These are phyloP conservation scores for Selenia dentaria DNA, from an alignment of 2,888 invertebrate genomes.

Conservation along the genomic window DNA sequence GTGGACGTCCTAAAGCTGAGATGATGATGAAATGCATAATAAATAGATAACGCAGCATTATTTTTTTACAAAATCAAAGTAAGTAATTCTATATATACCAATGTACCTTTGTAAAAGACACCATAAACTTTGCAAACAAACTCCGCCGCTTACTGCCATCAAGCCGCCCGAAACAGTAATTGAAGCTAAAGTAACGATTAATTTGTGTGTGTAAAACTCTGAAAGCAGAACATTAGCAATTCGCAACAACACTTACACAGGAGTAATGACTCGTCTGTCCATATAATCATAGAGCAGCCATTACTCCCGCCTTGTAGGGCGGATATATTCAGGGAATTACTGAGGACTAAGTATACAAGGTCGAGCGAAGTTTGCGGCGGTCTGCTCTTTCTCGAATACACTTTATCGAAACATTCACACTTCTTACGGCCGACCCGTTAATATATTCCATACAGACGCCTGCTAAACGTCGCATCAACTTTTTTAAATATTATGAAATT, in stretches of 20 bases:
- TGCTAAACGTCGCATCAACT: no score
- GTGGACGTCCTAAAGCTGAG: no score
- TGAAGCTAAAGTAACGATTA: conserved; percentile 70
- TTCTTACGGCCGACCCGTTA: no score
- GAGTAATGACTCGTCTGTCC: conserved; percentile 84
- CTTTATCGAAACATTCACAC: no score
- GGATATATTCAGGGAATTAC: conserved; percentile 29
- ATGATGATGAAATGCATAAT: no score
- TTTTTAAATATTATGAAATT: no score
- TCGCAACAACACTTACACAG: conserved; percentile 82
- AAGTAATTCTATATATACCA: no score
- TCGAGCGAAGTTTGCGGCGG: no score
- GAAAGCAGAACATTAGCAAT: conserved; percentile 78
- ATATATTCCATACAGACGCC: no score
- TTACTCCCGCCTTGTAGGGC: conserved; percentile 68
- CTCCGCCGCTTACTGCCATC: conserved; percentile 7
- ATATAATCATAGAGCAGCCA: conserved; percentile 83
- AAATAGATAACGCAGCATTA: no score
- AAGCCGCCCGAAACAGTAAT: conserved; percentile 50
- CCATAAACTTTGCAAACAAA: conserved; percentile 6
- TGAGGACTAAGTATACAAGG: conserved; percentile 7
- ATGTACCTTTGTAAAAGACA: conserved; percentile 14
- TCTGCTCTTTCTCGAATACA: no score
- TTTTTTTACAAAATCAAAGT: no score
- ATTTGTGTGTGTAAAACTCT: conserved; percentile 77